Conservation (phyloP, 64 coral and sea anemone species). For the Stylophora pistillata region DNA sequence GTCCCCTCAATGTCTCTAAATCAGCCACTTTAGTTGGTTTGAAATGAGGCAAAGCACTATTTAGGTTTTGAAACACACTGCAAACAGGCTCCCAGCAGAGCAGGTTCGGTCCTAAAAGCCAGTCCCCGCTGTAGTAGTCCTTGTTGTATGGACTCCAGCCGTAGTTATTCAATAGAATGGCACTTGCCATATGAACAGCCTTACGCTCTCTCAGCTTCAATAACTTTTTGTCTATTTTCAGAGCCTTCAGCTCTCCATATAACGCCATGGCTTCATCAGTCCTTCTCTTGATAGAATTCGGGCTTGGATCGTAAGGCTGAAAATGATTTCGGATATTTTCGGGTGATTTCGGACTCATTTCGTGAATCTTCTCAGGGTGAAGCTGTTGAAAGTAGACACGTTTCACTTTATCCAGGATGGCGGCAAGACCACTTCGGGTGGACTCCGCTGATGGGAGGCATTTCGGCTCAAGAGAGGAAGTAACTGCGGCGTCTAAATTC, state of each 20-base stretch:
- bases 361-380: conserved; percentile 28
- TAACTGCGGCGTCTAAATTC: no score
- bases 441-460: conserved; percentile 30
- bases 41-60: not conserved
- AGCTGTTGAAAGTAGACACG: conserved; percentile 25
- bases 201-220: conserved; percentile 54
- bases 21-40: conserved; percentile 51
- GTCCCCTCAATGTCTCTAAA: conserved; percentile 13
- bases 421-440: conserved; percentile 7
- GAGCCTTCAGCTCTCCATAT: conserved; percentile 1
- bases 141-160: conserved; percentile 33
- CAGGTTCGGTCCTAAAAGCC: conserved; percentile 52
- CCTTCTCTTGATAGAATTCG: conserved; percentile 6
- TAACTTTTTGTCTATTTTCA: not conserved
- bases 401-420: conserved; percentile 16
- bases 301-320: conserved; percentile 34
- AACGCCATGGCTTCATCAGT: conserved; percentile 26
- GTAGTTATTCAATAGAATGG: conserved; percentile 37
- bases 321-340: conserved; percentile 38
- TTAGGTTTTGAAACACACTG: not conserved
- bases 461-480: no score
- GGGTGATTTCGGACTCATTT: conserved; percentile 15
- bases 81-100: conserved; percentile 47
- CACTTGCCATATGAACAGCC: conserved; percentile 29
- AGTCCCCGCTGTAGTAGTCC: conserved; percentile 62